Base-by-base conservation (phyloP, 2,113 vertebrate species). In the Gobius niger region DNA sequence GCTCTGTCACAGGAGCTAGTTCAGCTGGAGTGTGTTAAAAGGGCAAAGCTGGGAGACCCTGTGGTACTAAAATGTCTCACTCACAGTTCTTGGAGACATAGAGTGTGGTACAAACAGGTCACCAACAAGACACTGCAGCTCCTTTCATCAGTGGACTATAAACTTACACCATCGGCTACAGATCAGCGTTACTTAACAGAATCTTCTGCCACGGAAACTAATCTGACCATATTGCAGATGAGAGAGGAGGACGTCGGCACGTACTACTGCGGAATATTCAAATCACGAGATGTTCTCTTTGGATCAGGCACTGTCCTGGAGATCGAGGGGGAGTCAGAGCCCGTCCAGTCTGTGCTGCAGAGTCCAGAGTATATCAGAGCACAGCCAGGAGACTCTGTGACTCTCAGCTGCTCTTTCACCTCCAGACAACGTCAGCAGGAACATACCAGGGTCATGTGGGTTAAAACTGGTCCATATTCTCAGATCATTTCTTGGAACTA, bases 351-450 rank as follows among this genome's bases (percentile, higher is more conserved):
- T 16, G 51, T 68, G 51, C 70, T 71, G 24, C 24, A 34, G 60
- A 66, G 44, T 13, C 40, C 65, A 47, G 63, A 69, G 8, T 67
- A 56, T 64, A 8, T 19, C 11, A 44, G 49, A n/a, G 34, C 67
- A 16, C 60, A 69, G n/a, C 57, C 5, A 15, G 82, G 68, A 62
- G 62, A 50, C 61, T 82, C 71, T 47, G 59, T 70, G 65, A 73
- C 68, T 46, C 72, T 87, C 34, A 82, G 57, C 50, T 89, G 85
- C 63, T 76, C 73, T 4, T 60, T 84, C 67, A 3, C 0, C 42
- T 44, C 62, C 16, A 44, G 47, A 16, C 64, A 11, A 42, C 80
- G 79, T 66, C 34, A 52, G 16, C 68, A 66, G 60, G 56, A 79
- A 59, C 78, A 81, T 60, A 80, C 4, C 0, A 46, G 12, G 40